Conservation (phyloP, 2,113 vertebrate genomes). For the Ginglymostoma cirratum region DNA sequence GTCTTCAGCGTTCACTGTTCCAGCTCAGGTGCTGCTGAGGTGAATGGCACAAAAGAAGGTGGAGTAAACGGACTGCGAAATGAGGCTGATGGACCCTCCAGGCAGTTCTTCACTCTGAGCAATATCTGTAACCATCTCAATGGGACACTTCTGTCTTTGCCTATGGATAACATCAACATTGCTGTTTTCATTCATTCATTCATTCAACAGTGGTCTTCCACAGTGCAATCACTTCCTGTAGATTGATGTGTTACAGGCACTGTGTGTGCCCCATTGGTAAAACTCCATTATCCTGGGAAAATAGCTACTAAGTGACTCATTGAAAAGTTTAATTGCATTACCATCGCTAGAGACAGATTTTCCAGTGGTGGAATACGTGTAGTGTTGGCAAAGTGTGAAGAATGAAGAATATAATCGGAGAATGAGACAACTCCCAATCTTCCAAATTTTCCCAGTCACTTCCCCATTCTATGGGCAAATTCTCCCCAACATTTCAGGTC, state of each 20-base stretch:
- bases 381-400: background rate
- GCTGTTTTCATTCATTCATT: no score
- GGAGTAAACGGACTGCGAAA: background rate
- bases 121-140: background rate
- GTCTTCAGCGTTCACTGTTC: background rate
- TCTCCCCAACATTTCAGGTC: background rate
- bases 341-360: background rate
- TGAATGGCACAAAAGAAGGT: background rate
- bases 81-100: background rate
- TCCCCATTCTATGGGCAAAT: background rate
- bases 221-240: background rate
- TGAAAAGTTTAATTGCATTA: background rate
- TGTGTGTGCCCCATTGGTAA: background rate
- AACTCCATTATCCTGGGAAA: background rate
- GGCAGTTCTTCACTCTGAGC: background rate
- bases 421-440: no score
- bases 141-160: background rate
- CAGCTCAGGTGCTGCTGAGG: background rate
- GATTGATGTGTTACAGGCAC: background rate
- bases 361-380: no score
- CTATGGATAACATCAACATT: no score
- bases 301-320: background rate
- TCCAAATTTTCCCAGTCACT: background rate
- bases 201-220: no score
- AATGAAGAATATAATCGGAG: background rate